Base-by-base conservation (phyloP, 35 echinoderm and acorn worm genomes). In the Holothuria glaberrima region DNA sequence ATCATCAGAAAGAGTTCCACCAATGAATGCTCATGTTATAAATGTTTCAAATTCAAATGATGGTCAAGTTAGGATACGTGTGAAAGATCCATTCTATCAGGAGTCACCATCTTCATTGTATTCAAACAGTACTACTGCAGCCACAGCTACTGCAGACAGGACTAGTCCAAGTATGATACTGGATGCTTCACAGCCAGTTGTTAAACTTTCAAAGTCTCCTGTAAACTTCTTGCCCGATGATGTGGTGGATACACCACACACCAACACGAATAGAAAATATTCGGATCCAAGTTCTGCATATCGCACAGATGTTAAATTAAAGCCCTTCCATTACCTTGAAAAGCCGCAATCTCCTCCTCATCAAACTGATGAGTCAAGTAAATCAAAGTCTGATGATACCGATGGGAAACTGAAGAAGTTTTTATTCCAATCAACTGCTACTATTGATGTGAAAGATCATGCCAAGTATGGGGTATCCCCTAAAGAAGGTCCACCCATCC, bases 151-250 rank as follows among this genome's bases (percentile, higher is more conserved):
- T 58, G 29, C 26, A 24, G 80, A 84, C 56, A 48, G 57, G 56
- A 58, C 52, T 32, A 84, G 14, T 29, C 56, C 80, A 5, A 84
- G 59, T 61, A 84, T 84, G 24, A 84, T 84, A 62, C 9, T 84
- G 80, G 80, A 84, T 21, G 80, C 80, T 6, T 30, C 54, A 30
- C 80, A 84, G 34, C 24, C 80, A 48, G 32, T 6, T 0, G 80
- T 84, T 32, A 91, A 86, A 83, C 79, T 72, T 52, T 71, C 82
- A 85, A 91, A 91, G 50, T 86, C 83, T 35, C 62, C 48, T 74
- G 68, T 48, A 31, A 57, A 16, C 29, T 38, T 63, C 66, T 54
- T 58, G 70, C 72, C 88, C 3, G 70, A 90, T 21, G 81, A 64
- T 44, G 71, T 45, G 20, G 46, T 60, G 28, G 30, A 13, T 12